phyloP scores from a whole-genome alignment of 2,113 vertebrate genomes.

The Brachyhypopomus occidentalis region DNA sequence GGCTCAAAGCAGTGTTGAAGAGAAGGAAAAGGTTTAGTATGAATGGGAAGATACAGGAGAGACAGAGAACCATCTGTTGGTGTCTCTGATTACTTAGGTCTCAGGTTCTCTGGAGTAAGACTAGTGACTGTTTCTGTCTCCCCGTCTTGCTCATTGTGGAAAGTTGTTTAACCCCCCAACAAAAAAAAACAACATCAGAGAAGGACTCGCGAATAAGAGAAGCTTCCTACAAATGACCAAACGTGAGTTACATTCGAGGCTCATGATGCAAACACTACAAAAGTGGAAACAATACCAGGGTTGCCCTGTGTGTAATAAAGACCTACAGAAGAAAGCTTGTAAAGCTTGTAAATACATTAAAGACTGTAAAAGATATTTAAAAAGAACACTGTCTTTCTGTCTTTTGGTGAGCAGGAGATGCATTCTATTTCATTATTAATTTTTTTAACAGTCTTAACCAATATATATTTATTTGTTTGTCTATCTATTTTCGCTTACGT shows the following conservation, averaged over 20 bases:
- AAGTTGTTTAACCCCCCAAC: slow-evolving; percentile 75
- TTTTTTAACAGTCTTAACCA: no score
- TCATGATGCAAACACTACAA: slow-evolving; percentile 58
- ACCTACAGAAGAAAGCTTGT: slow-evolving; percentile 85
- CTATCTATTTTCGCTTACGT: no score
- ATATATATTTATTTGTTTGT: not conserved
- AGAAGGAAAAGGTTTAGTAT: slow-evolving; percentile 73
- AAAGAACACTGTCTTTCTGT: not conserved
- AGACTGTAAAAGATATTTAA: slow-evolving; percentile 60
- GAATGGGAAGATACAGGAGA: slow-evolving; percentile 59
- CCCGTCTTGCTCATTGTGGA: slow-evolving; percentile 82
- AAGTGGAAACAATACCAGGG: slow-evolving; percentile 71
- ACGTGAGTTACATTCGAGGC: slow-evolving; percentile 53
- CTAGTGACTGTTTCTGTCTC: slow-evolving; percentile 75
- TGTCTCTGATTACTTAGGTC: slow-evolving; percentile 56
- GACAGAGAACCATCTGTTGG: slow-evolving; percentile 47
- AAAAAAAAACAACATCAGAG: slow-evolving; percentile 59
- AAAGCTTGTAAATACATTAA: slow-evolving; percentile 99
- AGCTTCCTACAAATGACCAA: slow-evolving; percentile 48
- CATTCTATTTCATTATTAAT: not conserved
- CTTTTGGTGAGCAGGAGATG: not conserved
- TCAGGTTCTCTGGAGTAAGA: slow-evolving; percentile 64
- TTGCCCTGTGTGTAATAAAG: slow-evolving; percentile 81
- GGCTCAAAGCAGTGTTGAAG: slow-evolving; percentile 75
- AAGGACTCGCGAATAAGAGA: slow-evolving; percentile 61